Conservation (phyloP, 2,113 vertebrate species). For the Corythoichthys haematopterus region DNA sequence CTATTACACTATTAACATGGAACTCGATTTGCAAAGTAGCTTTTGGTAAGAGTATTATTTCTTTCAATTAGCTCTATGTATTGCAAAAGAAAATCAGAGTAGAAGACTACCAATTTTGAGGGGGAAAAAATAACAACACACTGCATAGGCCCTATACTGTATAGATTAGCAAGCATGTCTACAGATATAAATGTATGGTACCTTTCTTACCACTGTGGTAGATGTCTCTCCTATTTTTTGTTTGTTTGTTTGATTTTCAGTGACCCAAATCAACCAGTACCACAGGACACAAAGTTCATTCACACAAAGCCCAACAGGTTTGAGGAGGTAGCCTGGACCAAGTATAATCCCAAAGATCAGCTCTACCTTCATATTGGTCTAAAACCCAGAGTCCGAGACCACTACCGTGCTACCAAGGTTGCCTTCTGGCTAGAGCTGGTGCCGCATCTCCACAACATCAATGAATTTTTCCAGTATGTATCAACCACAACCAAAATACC, state of each 20-base stretch:
- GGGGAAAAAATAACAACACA: too few species aligned
- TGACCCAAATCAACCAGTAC: conserved; percentile 93
- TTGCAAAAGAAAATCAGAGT: too few species aligned
- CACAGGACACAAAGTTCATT: conserved; percentile 96
- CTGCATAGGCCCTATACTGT: too few species aligned
- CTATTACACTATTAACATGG: too few species aligned
- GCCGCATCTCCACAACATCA: conserved; percentile 89
- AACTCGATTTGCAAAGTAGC: too few species aligned
- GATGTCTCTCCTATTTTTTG: neutral
- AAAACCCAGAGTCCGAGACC: conserved; percentile 88
- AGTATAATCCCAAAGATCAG: conserved; percentile 95
- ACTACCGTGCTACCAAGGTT: conserved; percentile 93
- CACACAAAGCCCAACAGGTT: conserved; percentile 96
- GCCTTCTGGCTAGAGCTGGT: conserved; percentile 96
- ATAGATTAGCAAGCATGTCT: too few species aligned
- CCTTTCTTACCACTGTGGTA: neutral
- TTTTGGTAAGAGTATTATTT: too few species aligned
- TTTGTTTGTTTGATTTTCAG: conserved; percentile 52
- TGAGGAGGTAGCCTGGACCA: conserved; percentile 95
- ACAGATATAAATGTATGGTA: neutral
- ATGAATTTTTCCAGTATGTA: conserved; percentile 90
- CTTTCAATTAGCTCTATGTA: too few species aligned
- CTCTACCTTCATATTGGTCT: conserved; percentile 94
- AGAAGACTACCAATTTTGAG: too few species aligned
- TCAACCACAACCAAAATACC: conserved; percentile 94